These are phyloP conservation scores for Calycopis cecrops DNA, from an alignment of 1,140 invertebrate genomes.

Conservation along the genomic window DNA sequence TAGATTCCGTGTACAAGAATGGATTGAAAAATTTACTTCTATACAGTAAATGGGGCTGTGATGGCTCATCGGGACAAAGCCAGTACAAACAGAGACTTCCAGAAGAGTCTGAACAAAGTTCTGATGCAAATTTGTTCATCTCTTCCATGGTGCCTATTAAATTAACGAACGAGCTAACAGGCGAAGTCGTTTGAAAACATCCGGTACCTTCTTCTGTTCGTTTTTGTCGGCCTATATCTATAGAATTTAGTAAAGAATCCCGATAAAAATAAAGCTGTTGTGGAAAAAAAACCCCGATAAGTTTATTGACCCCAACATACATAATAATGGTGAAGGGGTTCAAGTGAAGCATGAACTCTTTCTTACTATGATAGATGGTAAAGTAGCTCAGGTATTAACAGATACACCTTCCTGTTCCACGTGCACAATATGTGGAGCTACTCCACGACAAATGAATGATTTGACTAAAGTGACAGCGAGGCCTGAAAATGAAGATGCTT, in stretches of 20 bases:
- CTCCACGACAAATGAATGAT: conserved; percentile 17
- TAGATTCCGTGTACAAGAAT: conserved; percentile 14
- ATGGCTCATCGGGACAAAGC: conserved; percentile 15
- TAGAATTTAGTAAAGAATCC: conserved; percentile 17
- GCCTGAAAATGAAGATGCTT: conserved; percentile 7
- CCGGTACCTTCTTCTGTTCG: conserved; percentile 4
- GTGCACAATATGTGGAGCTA: conserved; percentile 21
- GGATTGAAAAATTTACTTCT: conserved; percentile 11
- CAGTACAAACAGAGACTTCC: conserved; percentile 14
- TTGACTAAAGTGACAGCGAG: not conserved
- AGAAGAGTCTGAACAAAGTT: conserved; percentile 12
- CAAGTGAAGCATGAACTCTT: conserved; percentile 24
- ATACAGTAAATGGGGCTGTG: conserved; percentile 15
- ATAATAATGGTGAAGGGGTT: conserved; percentile 14
- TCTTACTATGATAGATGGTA: conserved; percentile 25
- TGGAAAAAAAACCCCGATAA: too few relatives aligned
- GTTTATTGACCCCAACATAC: too few relatives aligned
- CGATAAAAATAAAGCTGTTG: too few relatives aligned
- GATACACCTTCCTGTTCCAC: conserved; percentile 20
- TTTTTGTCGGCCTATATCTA: conserved; percentile 15
- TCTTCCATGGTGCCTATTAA: conserved; percentile 11
- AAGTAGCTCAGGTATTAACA: conserved; percentile 18
- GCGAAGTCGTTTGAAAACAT: conserved; percentile 12
- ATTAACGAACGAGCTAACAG: not conserved
- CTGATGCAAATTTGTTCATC: conserved; percentile 17